Conservation (phyloP, 1,140 invertebrate genomes). For the Apis cerana region DNA sequence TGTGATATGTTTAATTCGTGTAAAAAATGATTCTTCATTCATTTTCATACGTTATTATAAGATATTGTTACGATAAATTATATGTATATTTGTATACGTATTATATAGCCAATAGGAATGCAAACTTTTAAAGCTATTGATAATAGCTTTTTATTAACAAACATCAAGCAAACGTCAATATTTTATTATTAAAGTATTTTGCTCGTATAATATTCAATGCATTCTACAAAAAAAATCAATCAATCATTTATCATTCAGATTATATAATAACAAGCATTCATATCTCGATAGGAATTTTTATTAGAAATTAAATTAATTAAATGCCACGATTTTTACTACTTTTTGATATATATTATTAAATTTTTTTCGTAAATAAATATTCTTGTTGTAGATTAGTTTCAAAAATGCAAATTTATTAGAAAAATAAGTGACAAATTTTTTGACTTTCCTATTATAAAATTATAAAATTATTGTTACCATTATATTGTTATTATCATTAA, state of each 20-base stretch:
- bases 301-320: background rate
- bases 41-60: background rate
- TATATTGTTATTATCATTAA: no score
- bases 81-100: background rate
- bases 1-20: no score
- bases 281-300: background rate
- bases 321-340: background rate
- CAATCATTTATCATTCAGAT: background rate
- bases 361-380: no score
- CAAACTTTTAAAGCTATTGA: background rate
- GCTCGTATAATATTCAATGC: background rate
- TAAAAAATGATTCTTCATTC: background rate
- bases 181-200: background rate
- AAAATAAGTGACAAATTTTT: no score
- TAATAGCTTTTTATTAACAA: no score
- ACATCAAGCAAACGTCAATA: no score
- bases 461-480: no score
- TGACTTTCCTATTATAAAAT: no score
- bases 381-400: no score
- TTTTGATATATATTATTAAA: no score
- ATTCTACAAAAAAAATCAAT: background rate
- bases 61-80: constrained; percentile 2
- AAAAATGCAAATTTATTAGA: no score
- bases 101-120: background rate
- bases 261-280: background rate